Conservation (phyloP, 2,113 vertebrate genomes). For the Suricata suricatta region DNA sequence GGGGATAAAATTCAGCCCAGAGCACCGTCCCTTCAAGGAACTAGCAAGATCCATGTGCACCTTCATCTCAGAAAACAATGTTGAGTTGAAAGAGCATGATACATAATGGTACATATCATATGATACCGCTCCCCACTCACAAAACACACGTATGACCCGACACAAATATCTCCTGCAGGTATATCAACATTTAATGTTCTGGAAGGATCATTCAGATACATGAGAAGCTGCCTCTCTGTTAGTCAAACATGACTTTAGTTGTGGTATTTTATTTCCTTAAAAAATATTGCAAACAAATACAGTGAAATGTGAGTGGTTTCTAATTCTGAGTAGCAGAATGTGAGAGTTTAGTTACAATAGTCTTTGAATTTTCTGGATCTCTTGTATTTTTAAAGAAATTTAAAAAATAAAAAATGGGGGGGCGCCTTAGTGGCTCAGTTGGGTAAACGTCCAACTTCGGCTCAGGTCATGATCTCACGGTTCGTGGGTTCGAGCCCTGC, state of each 20-base stretch:
- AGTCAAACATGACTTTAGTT: neutral
- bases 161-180: neutral
- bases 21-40: neutral
- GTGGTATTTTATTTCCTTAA: constrained; percentile 16
- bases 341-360: neutral
- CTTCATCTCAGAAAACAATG: neutral
- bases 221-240: neutral
- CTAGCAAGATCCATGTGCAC: accelerated
- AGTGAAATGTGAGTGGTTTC: neutral
- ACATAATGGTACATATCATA: accelerated
- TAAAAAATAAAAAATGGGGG: neutral
- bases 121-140: neutral
- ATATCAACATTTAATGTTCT: neutral
- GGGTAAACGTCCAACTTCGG: too few species aligned
- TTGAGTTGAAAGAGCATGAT: neutral
- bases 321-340: neutral
- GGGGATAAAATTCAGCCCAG: neutral
- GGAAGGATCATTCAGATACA: neutral
- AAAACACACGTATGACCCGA: neutral
- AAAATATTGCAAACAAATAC: neutral
- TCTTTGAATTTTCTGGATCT: neutral
- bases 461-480: too few species aligned
- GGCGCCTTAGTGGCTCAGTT: too few species aligned
- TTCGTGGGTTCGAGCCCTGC: too few species aligned
- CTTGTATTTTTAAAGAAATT: neutral